These are phyloP conservation scores for Galaxias olidus DNA, from an alignment of 2,797 vertebrate genomes.

Conservation along the genomic window DNA sequence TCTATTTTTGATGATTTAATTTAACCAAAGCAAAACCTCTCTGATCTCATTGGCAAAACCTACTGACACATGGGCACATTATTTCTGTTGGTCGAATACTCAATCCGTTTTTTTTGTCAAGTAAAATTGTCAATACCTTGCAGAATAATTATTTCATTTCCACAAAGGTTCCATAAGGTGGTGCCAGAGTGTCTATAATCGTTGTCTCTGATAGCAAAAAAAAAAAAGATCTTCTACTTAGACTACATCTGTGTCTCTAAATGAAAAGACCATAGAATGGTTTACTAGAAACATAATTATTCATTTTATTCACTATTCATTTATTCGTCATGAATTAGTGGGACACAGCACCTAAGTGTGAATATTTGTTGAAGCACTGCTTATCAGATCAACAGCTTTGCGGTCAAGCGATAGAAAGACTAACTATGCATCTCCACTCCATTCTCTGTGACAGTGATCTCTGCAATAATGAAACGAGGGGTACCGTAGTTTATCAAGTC, in stretches of 20 bases:
- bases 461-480: constrained; percentile 72
- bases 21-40: constrained; percentile 65
- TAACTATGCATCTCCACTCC: constrained; percentile 76
- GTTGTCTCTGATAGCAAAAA: too few relatives aligned
- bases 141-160: constrained; percentile 24
- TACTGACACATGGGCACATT: too few relatives aligned
- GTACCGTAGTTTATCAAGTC: constrained; percentile 25
- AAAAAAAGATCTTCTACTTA: too few relatives aligned
- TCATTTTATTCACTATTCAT: too few relatives aligned
- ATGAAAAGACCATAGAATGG: too few relatives aligned
- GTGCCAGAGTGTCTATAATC: constrained; percentile 44
- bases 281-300: too few relatives aligned
- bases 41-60: constrained; percentile 27
- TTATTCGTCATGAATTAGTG: background rate
- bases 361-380: constrained; percentile 30
- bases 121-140: too few relatives aligned
- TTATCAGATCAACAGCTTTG: constrained; percentile 5
- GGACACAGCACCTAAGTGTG: background rate
- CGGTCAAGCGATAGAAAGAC: constrained; percentile 49
- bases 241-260: too few relatives aligned
- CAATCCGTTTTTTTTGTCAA: background rate
- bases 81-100: constrained; percentile 4
- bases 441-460: constrained; percentile 59
- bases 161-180: constrained; percentile 43
- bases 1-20: constrained; percentile 42